Conservation (phyloP, 2,888 invertebrate genomes). For the Euzophera pinguis region DNA sequence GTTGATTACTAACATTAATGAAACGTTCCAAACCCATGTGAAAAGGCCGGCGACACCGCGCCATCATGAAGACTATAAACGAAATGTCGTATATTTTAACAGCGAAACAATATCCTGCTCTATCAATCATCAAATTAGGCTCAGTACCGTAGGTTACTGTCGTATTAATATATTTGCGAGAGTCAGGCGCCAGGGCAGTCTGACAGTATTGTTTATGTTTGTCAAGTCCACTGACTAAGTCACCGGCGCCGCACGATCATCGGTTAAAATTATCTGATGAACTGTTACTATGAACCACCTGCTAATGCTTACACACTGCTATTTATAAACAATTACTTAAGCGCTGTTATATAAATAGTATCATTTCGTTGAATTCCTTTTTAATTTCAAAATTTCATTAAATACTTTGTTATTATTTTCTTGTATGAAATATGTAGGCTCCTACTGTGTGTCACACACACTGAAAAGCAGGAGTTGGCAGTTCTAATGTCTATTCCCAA, state of each 20-base stretch:
- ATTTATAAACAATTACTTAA: conserved; percentile 10
- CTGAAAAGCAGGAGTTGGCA: too few species aligned
- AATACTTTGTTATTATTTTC: too few species aligned
- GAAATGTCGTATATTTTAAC: conserved; percentile 5
- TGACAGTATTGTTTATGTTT: conserved; percentile 15
- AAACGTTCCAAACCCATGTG: neutral
- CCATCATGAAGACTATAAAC: conserved; percentile 1
- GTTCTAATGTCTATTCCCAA: too few species aligned
- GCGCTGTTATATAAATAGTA: neutral
- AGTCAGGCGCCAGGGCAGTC: conserved; percentile 16
- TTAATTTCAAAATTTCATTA: too few species aligned
- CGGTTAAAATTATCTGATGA: conserved; percentile 26
- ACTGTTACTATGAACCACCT: conserved; percentile 14
- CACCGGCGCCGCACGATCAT: conserved; percentile 20
- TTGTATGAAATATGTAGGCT: too few species aligned
- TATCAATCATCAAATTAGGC: conserved; percentile 7
- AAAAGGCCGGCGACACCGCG: neutral
- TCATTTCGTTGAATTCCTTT: too few species aligned
- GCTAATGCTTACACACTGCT: conserved; percentile 8
- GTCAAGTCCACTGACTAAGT: conserved; percentile 16
- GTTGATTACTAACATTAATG: neutral
- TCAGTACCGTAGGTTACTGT: neutral
- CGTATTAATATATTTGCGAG: conserved; percentile 2
- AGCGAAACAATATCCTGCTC: neutral
- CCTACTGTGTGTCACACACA: too few species aligned